These are phyloP conservation scores for Bolinopsis microptera DNA, from an alignment of 37 sponge, comb jelly and placozoan species.

Conservation along the genomic window DNA sequence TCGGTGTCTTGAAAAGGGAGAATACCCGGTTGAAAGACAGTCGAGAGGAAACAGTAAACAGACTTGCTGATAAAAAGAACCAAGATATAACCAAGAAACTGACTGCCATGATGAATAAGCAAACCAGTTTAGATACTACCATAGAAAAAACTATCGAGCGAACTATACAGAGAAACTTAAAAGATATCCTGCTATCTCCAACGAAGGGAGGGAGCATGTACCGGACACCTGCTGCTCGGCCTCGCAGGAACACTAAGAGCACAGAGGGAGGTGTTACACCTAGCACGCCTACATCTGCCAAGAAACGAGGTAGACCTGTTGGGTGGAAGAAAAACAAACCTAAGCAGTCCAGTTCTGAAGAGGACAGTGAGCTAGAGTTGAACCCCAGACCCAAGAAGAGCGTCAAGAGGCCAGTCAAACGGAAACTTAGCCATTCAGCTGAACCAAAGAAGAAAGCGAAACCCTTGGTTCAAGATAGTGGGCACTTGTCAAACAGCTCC, in stretches of 20 bases:
- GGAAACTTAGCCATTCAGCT: neutral
- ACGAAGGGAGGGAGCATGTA: neutral
- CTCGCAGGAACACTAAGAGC: neutral
- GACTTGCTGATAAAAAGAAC: conserved; percentile 35
- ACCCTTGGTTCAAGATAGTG: neutral
- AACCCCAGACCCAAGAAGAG: neutral
- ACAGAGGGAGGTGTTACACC: neutral
- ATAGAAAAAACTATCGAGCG: neutral
- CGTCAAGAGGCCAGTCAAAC: neutral
- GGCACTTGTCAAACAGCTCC: neutral
- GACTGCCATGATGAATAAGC: neutral
- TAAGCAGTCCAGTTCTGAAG: neutral
- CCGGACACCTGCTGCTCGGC: neutral
- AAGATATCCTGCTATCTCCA: neutral
- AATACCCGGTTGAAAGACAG: conserved; percentile 2
- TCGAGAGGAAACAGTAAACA: neutral
- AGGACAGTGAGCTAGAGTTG: neutral
- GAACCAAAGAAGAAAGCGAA: neutral
- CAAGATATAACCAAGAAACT: conserved; percentile 14
- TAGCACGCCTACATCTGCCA: neutral
- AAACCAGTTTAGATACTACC: neutral
- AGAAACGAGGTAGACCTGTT: neutral
- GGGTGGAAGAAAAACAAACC: neutral
- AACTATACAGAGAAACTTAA: neutral
- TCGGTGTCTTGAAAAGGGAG: neutral